Evolutionary conservation across 2,797 vertebrate species (phyloP), one percentile per base, ranked within the genome.

Genomic region (Rhinogobio ventralis): DNA sequence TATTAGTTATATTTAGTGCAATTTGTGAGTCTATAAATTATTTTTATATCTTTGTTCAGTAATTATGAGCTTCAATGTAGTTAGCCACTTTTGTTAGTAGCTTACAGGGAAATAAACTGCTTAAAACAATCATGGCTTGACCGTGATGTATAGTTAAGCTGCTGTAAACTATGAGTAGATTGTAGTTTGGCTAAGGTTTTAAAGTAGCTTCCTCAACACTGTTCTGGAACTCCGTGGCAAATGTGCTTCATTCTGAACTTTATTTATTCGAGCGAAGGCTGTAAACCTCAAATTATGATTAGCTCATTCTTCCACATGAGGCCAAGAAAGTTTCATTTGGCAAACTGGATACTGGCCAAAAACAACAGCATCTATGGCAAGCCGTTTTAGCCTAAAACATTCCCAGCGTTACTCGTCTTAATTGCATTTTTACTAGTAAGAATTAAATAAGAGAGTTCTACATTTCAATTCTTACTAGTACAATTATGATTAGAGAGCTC

Each of bases 211-310:
- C 13, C 53, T 57, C 51, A 39, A 33, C 74, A 25, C 11, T 42
- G 74, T 4, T 60, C 14, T 25, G 23, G 17, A 20, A 19, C 33
- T 15, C 17, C 20, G 7, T 28, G n/a, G 25, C 57, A 78, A 46
- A 62, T 17, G 2, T 46, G 57, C 42, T 57, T 82, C 42, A 13
- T 46, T 72, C 68, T 62, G 19, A 42, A 45, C 17, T 30, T 45
- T 25, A 73, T 73, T 82, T 60, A 36, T 74, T 64, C 15, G 19
- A 20, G 46, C 1, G 42, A 33, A 36, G 25, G 39, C 55, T 14
- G 7, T 62, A 55, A 80, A 71, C 5, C 66, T 57, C 17, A 71
- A 69, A 39, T 42, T 42, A 51, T 74, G 55, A 74, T 82, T 73
- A 23, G 79, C 68, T 62, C 28, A 57, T 82, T 74, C 39, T 71